A percentile compares a stretch with the other conserved stretches of the same genome.
phyloP scores from a whole-genome alignment of 2,888 invertebrate genomes.

The Patella depressa region DNA sequence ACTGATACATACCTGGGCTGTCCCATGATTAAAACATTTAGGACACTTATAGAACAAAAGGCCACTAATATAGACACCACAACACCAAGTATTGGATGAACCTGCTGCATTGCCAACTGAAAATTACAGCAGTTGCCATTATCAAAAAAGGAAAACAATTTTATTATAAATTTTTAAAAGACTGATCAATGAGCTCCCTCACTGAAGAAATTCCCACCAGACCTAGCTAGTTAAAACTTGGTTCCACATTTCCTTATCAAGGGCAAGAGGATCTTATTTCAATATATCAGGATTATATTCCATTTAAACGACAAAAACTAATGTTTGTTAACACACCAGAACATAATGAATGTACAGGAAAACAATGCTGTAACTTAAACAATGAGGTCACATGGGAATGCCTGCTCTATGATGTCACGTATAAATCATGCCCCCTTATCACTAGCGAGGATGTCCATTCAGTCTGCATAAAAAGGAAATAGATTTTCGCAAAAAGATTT shows the following conservation, averaged over 20 bases:
- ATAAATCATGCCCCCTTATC: neutral
- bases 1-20: slow-evolving; percentile 37
- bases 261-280: no score
- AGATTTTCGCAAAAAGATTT: no score
- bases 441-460: neutral
- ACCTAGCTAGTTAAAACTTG: no score
- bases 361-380: neutral
- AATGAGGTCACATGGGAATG: no score
- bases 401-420: neutral
- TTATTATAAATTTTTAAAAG: neutral
- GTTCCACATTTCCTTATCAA: no score
- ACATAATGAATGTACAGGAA: neutral
- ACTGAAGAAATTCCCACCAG: no score
- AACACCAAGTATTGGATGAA: slow-evolving; percentile 39
- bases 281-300: no score
- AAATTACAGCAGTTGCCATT: slow-evolving; percentile 4
- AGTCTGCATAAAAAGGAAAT: no score
- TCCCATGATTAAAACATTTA: slow-evolving; percentile 44
- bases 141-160: neutral
- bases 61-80: slow-evolving; percentile 41
- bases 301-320: neutral
- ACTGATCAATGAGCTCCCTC: neutral
- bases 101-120: slow-evolving; percentile 35
- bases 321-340: neutral
- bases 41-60: slow-evolving; percentile 37